Conservation (phyloP, 1,140 invertebrate genomes). For the Drosophila mojavensis region DNA sequence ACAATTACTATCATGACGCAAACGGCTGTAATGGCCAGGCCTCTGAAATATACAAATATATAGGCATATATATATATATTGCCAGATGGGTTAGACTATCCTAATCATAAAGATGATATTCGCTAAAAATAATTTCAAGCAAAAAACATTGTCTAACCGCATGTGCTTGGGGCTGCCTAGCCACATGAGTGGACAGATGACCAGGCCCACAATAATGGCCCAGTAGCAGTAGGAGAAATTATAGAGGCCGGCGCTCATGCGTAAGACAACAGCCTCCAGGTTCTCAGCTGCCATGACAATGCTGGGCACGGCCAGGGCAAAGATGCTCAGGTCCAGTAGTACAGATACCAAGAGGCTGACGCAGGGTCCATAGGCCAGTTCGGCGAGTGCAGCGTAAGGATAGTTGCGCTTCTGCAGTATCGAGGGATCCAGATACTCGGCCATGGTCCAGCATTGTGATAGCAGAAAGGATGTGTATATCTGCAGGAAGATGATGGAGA, state of each 20-base stretch:
- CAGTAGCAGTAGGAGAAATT: constrained; percentile 91
- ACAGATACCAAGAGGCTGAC: constrained; percentile 87
- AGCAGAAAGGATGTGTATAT: constrained; percentile 90
- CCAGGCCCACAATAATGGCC: constrained; percentile 88
- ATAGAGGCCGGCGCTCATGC: constrained; percentile 86
- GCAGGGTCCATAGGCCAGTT: constrained; percentile 87
- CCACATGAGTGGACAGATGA: constrained; percentile 91
- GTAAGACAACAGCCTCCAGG: constrained; percentile 89
- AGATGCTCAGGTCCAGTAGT: constrained; percentile 89
- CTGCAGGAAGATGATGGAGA: constrained; percentile 88
- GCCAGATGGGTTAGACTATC: too few relatives aligned
- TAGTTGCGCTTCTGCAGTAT: constrained; percentile 89
- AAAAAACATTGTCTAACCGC: constrained; percentile 86
- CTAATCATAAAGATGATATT: too few relatives aligned
- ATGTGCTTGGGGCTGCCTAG: constrained; percentile 93
- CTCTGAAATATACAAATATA: constrained; percentile 75
- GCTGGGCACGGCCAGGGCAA: constrained; percentile 90
- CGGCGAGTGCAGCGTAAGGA: constrained; percentile 90
- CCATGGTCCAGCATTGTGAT: constrained; percentile 90
- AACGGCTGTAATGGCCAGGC: constrained; percentile 86
- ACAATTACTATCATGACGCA: constrained; percentile 86
- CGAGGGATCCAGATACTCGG: constrained; percentile 87
- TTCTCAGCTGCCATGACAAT: constrained; percentile 91
- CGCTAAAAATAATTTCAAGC: too few relatives aligned
- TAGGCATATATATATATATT: too few relatives aligned